phyloP scores from a whole-genome alignment of 2,797 vertebrate genomes.

The Anguilla pacifica region DNA sequence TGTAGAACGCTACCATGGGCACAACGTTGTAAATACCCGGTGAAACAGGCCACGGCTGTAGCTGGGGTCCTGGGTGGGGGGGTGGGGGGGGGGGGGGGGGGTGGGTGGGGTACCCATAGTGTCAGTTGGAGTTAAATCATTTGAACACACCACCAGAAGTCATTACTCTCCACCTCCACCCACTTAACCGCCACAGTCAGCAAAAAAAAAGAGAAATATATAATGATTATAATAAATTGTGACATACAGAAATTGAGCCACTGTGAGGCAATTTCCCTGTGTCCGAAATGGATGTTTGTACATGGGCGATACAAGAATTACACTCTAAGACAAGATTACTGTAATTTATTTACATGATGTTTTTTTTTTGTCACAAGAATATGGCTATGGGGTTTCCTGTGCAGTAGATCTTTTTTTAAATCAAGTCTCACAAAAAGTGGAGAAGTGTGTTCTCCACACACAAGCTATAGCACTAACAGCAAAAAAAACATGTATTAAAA shows the following conservation, averaged over 20 bases:
- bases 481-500: not conserved
- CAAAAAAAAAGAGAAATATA: conserved; percentile 4
- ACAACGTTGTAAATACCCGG: not conserved
- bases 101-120: not conserved
- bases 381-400: not conserved
- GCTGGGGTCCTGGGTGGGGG: not conserved
- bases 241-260: not conserved
- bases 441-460: not conserved
- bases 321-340: not conserved
- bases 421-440: not conserved
- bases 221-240: not conserved
- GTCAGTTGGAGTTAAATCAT: conserved; percentile 5
- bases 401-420: not conserved
- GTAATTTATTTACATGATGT: conserved; percentile 5
- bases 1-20: not conserved
- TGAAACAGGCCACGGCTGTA: not conserved
- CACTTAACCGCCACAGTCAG: not conserved
- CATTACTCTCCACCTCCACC: not conserved
- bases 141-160: not conserved
- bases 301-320: not conserved
- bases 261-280: not conserved
- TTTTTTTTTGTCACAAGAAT: not conserved
- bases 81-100: too few relatives aligned
- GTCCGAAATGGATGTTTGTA: not conserved
- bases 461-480: not conserved